Evolutionary conservation across 2,797 vertebrate species (phyloP).

Genomic region (Lithobates pipiens): DNA sequence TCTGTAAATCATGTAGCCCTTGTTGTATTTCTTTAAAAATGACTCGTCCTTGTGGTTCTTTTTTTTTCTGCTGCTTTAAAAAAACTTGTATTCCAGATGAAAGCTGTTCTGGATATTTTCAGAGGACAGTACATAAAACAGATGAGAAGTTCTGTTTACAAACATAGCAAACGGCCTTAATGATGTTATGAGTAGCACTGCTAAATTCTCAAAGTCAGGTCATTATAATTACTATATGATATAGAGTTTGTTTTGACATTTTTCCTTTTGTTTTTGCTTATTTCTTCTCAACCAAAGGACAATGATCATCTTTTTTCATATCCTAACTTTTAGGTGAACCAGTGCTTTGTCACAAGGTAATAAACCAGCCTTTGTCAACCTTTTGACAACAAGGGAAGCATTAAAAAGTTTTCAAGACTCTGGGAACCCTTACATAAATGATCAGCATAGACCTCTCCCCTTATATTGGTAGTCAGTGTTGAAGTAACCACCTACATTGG

Average conservation of each 20-base stretch:
- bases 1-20: background rate
- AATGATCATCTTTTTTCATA: background rate
- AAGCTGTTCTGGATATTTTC: slow-evolving; percentile 26
- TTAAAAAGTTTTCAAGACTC: too few species aligned
- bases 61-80: background rate
- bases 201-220: background rate
- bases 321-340: too few species aligned
- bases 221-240: background rate
- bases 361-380: too few species aligned
- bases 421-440: too few species aligned
- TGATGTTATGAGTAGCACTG: background rate
- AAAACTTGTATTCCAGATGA: background rate
- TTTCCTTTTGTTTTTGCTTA: background rate
- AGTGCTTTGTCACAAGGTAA: too few species aligned
- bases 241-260: too few species aligned
- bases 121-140: slow-evolving; percentile 13
- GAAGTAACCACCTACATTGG: too few species aligned
- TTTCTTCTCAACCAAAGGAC: background rate
- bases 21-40: background rate
- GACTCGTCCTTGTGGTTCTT: background rate
- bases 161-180: background rate
- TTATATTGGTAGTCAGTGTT: too few species aligned
- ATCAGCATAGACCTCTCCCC: too few species aligned
- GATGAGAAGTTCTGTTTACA: background rate
- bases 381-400: too few species aligned